Evolutionary conservation across 1,140 invertebrate species (phyloP).

Genomic region (Campoletis sonorensis): DNA sequence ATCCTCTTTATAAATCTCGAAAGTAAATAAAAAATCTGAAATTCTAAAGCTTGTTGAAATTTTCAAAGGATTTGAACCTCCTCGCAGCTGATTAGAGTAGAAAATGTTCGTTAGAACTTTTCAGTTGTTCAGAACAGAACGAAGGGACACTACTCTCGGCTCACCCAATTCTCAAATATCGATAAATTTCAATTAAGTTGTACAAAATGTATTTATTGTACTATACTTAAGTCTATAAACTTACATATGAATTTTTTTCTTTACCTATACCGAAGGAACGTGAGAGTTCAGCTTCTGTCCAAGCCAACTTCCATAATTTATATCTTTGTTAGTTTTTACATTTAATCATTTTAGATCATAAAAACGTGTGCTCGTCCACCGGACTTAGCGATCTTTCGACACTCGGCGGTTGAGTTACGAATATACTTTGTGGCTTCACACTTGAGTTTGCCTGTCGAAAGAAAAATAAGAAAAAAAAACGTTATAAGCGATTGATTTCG

Average conservation of each 20-base stretch:
- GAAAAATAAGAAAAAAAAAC: constrained; percentile 36
- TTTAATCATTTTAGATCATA: constrained; percentile 33
- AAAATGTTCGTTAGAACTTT: background rate
- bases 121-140: background rate
- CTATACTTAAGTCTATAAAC: constrained; percentile 26
- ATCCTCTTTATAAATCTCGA: background rate
- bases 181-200: background rate
- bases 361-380: constrained; percentile 63
- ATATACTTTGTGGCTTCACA: constrained; percentile 67
- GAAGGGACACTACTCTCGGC: background rate
- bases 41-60: background rate
- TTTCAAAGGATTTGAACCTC: background rate
- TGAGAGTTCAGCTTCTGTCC: background rate
- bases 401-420: constrained; percentile 63
- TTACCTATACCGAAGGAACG: constrained; percentile 41
- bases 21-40: background rate
- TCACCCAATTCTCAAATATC: background rate
- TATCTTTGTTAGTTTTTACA: constrained; percentile 29
- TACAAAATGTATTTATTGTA: constrained; percentile 44
- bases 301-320: background rate
- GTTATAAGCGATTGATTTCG: constrained; percentile 46
- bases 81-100: background rate
- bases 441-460: constrained; percentile 60
- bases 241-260: constrained; percentile 24
- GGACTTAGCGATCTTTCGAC: constrained; percentile 67